Evolutionary conservation across 1,140 invertebrate species (phyloP).

Genomic region (Brachionus paranguensis): DNA sequence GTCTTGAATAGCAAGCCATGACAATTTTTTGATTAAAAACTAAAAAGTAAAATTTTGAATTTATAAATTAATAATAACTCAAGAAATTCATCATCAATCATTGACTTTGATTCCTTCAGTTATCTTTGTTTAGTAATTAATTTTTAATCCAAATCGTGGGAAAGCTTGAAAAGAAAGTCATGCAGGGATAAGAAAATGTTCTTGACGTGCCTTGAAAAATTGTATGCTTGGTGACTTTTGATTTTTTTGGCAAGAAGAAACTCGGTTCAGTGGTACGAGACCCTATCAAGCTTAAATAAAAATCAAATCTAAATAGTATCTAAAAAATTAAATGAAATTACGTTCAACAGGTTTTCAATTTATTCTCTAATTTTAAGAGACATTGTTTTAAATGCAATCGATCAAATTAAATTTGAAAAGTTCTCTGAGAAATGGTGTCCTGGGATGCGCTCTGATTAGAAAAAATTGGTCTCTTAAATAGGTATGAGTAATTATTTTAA

Average conservation of each 20-base stretch:
- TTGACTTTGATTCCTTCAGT: neutral
- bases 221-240: neutral
- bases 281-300: neutral
- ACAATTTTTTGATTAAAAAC: conserved; percentile 19
- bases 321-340: neutral
- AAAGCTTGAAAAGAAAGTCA: neutral
- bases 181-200: neutral
- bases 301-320: neutral
- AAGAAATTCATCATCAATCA: conserved; percentile 24
- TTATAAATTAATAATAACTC: neutral
- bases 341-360: neutral
- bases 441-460: neutral
- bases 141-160: conserved; percentile 16
- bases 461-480: neutral
- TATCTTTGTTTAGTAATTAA: conserved; percentile 13
- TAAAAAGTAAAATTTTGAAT: neutral
- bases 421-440: neutral
- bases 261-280: neutral
- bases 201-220: neutral
- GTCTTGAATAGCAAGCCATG: neutral
- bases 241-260: neutral
- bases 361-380: neutral
- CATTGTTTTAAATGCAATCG: neutral
- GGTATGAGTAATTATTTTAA: neutral
- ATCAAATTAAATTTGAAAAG: neutral